Percentiles rank a stretch among this genome's conserved stretches.
phyloP scores from a whole-genome alignment of 2,888 invertebrate genomes.

The Zeuzera pyrina region DNA sequence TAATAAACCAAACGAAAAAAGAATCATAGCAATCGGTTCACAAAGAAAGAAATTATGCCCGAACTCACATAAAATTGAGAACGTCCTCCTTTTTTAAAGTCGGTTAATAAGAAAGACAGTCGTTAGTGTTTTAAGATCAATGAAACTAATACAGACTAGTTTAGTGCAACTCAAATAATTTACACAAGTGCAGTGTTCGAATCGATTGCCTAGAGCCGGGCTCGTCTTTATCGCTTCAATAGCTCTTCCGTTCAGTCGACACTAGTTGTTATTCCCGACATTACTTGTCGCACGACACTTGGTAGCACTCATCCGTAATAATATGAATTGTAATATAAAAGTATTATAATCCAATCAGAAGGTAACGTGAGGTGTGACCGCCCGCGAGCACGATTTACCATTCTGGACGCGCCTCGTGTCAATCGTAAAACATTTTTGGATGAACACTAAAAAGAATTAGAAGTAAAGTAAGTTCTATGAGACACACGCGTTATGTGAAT shows the following conservation, averaged over 20 bases:
- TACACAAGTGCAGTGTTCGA: neutral
- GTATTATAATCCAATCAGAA: conserved; percentile 71
- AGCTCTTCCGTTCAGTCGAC: conserved; percentile 28
- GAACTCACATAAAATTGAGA: too few species aligned
- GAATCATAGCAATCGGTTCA: too few species aligned
- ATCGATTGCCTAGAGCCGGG: neutral
- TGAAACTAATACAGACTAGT: too few species aligned
- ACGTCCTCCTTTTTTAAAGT: too few species aligned
- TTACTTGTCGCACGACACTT: conserved; percentile 53
- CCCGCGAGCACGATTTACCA: conserved; percentile 56
- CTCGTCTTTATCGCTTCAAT: conserved; percentile 21
- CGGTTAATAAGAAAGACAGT: too few species aligned
- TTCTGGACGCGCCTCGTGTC: conserved; percentile 45
- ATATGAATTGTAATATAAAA: conserved; percentile 70
- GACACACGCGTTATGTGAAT: conserved; percentile 29
- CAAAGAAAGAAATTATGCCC: too few species aligned
- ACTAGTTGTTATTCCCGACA: conserved; percentile 58
- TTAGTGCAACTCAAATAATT: too few species aligned
- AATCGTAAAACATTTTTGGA: conserved; percentile 62
- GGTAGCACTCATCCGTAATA: conserved; percentile 58
- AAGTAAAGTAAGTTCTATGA: conserved; percentile 33
- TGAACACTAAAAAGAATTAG: conserved; percentile 48
- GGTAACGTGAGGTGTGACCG: conserved; percentile 58
- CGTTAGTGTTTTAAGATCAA: too few species aligned
- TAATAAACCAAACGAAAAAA: too few species aligned